Evolutionary conservation across 2,888 invertebrate genomes (phyloP), one percentile per base, ranked within the genome.

Genomic region (Yponomeuta malinellus): DNA sequence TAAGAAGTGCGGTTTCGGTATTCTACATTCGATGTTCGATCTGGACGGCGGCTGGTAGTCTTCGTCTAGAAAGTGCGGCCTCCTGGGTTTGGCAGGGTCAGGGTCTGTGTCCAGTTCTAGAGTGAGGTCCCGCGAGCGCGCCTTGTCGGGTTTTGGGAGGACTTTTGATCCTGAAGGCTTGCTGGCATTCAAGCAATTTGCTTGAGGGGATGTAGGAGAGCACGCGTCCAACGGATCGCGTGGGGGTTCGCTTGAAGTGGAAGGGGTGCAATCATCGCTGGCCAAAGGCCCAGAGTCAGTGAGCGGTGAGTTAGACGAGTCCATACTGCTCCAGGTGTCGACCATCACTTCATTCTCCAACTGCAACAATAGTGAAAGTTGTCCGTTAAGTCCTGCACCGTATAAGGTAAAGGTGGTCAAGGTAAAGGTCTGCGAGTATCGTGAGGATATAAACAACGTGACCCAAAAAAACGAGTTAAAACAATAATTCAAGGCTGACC

Each of bases 31-130:
- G 73, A 90, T 86, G 77, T 87, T 90, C 10, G 88, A 87, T 79
- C 92, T 93, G 71, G 94, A 92, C 71, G 94, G 93, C 70, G 92
- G 89, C 70, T 93, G 93, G 72, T 93, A 93, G 81, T 94, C 94
- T 76, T 94, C 94, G 77, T 94, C 94, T 69, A 94, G 87, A 77
- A 94, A 94, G 83, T 94, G 94, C 37, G 93, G 93, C 76, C 93
- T 93, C 76, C 92, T 92, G 69, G 90, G 83, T 3, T 10, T 43
- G 68, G 82, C 79, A n/a, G 84, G 80, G 72, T 87, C 85, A 70
- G 85, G 78, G 69, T 89, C 88, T 72, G 86, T 85, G 73, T 90
- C 90, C 74, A 92, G 76, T 70, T 89, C 87, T 73, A 92, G 81
- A 31, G 88, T 88, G 31, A 92, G 84, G 74, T 90, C 86, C 75